phyloP scores from a whole-genome alignment of 2,888 invertebrate species.

The Empis livida region DNA sequence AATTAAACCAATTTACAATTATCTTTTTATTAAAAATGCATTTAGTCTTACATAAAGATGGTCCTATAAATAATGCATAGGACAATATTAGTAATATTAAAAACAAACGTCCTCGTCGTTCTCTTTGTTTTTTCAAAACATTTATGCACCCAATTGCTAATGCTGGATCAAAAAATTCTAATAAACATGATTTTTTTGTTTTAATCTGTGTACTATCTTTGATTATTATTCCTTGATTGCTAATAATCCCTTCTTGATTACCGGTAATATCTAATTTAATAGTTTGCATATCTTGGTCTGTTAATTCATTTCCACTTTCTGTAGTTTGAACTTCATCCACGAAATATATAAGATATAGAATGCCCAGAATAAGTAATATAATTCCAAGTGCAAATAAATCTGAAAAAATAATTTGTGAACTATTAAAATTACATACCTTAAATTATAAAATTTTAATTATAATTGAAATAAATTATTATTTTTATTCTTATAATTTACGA shows the following conservation, averaged over 20 bases:
- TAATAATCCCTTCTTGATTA: slow-evolving; percentile 16
- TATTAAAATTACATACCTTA: too few species aligned
- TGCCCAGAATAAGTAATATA: slow-evolving; percentile 27
- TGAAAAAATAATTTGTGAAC: slow-evolving; percentile 11
- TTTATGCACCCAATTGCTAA: slow-evolving; percentile 27
- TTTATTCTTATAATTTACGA: neutral
- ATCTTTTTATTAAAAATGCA: too few species aligned
- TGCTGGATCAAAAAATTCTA: slow-evolving; percentile 32
- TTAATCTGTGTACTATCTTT: slow-evolving; percentile 12
- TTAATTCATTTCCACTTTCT: slow-evolving; percentile 4
- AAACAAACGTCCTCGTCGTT: slow-evolving; percentile 25
- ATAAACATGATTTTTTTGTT: slow-evolving; percentile 17
- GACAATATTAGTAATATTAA: slow-evolving; percentile 24
- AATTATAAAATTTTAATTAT: neutral
- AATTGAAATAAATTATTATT: too few species aligned
- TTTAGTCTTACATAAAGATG: slow-evolving; percentile 20
- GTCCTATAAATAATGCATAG: slow-evolving; percentile 30
- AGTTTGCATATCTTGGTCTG: slow-evolving; percentile 13
- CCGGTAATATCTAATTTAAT: slow-evolving; percentile 23
- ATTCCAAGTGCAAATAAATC: slow-evolving; percentile 30
- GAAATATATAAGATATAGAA: slow-evolving; percentile 29
- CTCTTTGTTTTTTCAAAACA: slow-evolving; percentile 27
- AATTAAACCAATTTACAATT: neutral
- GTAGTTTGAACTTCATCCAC: slow-evolving; percentile 24
- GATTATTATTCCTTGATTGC: slow-evolving; percentile 21